Conservation (phyloP, 2,888 invertebrate species). For the Cerastis rubricosa region DNA sequence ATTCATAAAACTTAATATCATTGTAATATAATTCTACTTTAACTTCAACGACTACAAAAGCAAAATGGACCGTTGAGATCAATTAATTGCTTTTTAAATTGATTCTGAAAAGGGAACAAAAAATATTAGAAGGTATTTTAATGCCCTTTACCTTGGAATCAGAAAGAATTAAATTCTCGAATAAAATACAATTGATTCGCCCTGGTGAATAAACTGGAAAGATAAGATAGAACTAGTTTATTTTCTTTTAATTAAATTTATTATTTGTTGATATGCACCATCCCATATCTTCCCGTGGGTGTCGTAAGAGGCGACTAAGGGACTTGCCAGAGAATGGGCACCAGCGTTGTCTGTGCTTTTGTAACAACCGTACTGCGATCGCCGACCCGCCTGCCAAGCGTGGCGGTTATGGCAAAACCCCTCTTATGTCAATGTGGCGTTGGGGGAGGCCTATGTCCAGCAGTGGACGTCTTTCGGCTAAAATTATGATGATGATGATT, state of each 20-base stretch:
- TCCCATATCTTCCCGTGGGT: too few relatives aligned
- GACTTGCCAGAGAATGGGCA: too few relatives aligned
- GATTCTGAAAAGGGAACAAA: conserved; percentile 17
- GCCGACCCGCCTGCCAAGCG: too few relatives aligned
- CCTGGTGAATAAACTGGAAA: not conserved
- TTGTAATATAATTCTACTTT: conserved; percentile 16
- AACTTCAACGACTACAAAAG: conserved; percentile 6
- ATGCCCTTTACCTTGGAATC: conserved; percentile 22
- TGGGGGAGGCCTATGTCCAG: too few relatives aligned
- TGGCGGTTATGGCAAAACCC: too few relatives aligned
- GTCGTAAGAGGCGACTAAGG: too few relatives aligned
- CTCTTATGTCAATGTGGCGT: too few relatives aligned
- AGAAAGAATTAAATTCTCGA: conserved; percentile 30
- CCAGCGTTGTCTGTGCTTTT: too few relatives aligned
- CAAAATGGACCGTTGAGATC: conserved; percentile 13
- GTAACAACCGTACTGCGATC: too few relatives aligned
- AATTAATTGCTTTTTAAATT: conserved; percentile 51
- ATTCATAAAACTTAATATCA: conserved; percentile 12
- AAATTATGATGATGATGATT: too few relatives aligned
- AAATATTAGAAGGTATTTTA: conserved; percentile 12
- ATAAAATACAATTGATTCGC: conserved; percentile 19
- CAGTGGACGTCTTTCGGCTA: too few relatives aligned
- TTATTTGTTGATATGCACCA: too few relatives aligned
- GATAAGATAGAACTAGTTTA: not conserved
- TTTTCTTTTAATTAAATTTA: not conserved